A percentile compares a stretch with the other conserved stretches of the same genome.
Evolutionary conservation across 2,797 vertebrate species (phyloP).

Genomic region (Leontocebus nigricollis): DNA sequence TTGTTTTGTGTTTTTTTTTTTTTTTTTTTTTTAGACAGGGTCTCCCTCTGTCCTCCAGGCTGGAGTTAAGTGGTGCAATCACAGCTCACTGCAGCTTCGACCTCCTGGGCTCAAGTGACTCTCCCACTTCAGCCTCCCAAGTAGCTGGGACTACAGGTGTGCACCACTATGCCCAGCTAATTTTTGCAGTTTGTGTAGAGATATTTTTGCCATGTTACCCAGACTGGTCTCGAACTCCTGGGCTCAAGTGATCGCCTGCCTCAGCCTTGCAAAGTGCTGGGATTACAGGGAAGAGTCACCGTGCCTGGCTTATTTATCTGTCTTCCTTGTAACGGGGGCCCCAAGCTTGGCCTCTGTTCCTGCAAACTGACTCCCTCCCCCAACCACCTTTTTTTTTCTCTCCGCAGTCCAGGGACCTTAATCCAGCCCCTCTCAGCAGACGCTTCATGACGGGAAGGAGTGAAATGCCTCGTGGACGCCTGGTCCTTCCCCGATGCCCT

Average conservation of each 20-base stretch:
- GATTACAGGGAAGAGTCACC: neutral
- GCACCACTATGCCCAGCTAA: too few species aligned
- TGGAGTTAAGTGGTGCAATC: too few species aligned
- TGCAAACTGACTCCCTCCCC: rapidly evolving
- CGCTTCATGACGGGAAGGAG: constrained; percentile 73
- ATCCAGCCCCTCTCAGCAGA: neutral
- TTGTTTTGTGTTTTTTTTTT: too few species aligned
- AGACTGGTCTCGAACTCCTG: neutral
- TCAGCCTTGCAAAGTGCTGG: neutral
- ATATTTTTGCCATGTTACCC: neutral
- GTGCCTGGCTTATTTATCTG: neutral
- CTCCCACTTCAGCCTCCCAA: too few species aligned
- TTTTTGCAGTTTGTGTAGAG: too few species aligned
- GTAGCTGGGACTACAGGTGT: too few species aligned
- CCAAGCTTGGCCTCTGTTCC: rapidly evolving
- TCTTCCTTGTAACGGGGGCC: rapidly evolving
- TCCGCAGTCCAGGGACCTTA: constrained; percentile 53
- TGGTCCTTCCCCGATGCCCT: constrained; percentile 68
- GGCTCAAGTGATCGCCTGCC: neutral
- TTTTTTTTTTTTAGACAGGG: too few species aligned
- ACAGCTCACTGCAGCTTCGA: too few species aligned
- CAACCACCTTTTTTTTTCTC: neutral
- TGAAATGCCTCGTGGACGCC: constrained; percentile 56
- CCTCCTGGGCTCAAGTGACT: too few species aligned
- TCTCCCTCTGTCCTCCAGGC: too few species aligned